Evolutionary conservation across 1,140 invertebrate genomes (phyloP).

Genomic region (Aphelinus certus): DNA sequence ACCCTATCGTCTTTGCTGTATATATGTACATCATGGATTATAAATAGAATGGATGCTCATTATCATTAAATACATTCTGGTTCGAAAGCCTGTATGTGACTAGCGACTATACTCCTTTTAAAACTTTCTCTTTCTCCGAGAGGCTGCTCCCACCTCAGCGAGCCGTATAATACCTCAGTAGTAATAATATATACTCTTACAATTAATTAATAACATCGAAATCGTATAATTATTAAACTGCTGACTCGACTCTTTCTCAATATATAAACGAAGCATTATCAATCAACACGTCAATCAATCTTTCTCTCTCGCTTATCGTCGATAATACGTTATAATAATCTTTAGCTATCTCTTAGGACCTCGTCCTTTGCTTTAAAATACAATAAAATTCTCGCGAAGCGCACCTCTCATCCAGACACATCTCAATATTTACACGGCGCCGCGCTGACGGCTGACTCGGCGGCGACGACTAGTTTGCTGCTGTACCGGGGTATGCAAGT

Average conservation of each 20-base stretch:
- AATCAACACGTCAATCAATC: slow-evolving; percentile 30
- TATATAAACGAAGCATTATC: slow-evolving; percentile 40
- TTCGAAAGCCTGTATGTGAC: slow-evolving; percentile 58
- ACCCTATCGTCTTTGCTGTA: slow-evolving; percentile 48
- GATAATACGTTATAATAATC: slow-evolving; percentile 12
- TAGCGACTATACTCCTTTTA: slow-evolving; percentile 49
- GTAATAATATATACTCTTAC: slow-evolving; percentile 32
- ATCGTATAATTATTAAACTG: slow-evolving; percentile 38
- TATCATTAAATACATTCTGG: slow-evolving; percentile 62
- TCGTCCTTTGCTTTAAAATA: slow-evolving; percentile 28
- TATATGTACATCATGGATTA: slow-evolving; percentile 59
- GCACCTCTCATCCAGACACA: neutral
- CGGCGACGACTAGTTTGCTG: neutral
- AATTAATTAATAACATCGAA: slow-evolving; percentile 37
- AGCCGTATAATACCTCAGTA: slow-evolving; percentile 30
- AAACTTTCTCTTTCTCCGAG: neutral
- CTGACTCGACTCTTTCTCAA: slow-evolving; percentile 23
- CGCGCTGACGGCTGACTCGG: neutral
- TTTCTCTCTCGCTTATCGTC: neutral
- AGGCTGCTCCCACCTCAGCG: neutral
- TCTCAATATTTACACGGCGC: slow-evolving; percentile 28
- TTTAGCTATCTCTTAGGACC: slow-evolving; percentile 33
- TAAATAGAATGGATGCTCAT: slow-evolving; percentile 55
- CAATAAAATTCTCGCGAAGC: neutral
- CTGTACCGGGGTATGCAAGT: neutral